These are phyloP conservation scores for Brenthis hecate DNA, from an alignment of 2,888 invertebrate genomes.

Conservation along the genomic window DNA sequence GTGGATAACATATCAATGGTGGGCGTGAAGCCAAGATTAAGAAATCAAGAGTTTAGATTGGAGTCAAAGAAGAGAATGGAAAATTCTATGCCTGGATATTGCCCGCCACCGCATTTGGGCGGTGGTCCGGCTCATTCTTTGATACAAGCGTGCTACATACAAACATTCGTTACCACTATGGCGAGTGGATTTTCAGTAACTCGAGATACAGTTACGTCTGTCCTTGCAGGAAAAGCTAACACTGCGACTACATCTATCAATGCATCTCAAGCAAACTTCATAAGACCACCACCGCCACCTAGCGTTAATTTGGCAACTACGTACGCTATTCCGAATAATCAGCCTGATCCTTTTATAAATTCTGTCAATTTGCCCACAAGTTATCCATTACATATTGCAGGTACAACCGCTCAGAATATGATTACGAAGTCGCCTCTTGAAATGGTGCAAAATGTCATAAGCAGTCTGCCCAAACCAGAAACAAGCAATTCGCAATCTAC, in stretches of 20 bases:
- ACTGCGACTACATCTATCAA: constrained; percentile 90
- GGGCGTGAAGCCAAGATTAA: constrained; percentile 66
- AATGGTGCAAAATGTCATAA: constrained; percentile 90
- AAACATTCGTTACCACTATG: constrained; percentile 74
- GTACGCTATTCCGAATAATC: constrained; percentile 75
- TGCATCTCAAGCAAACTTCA: constrained; percentile 78
- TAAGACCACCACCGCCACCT: constrained; percentile 69
- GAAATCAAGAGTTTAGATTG: constrained; percentile 55
- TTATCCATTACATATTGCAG: constrained; percentile 73
- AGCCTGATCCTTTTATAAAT: constrained; percentile 74
- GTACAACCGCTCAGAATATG: constrained; percentile 77
- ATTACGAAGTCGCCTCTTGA: constrained; percentile 85
- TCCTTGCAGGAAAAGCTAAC: constrained; percentile 88
- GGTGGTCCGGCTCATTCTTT: constrained; percentile 73
- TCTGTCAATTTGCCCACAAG: constrained; percentile 75
- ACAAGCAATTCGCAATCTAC: constrained; percentile 70
- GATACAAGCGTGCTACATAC: constrained; percentile 72
- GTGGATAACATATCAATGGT: constrained; percentile 80
- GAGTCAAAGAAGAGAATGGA: constrained; percentile 62
- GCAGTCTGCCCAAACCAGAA: constrained; percentile 82
- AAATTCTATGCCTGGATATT: constrained; percentile 74
- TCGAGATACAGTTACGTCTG: constrained; percentile 91
- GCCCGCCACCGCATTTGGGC: constrained; percentile 75
- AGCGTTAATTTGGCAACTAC: constrained; percentile 71
- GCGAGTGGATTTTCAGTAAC: constrained; percentile 90